Conservation (phyloP, 2,888 invertebrate species). For the Eupithecia pulchellata region DNA sequence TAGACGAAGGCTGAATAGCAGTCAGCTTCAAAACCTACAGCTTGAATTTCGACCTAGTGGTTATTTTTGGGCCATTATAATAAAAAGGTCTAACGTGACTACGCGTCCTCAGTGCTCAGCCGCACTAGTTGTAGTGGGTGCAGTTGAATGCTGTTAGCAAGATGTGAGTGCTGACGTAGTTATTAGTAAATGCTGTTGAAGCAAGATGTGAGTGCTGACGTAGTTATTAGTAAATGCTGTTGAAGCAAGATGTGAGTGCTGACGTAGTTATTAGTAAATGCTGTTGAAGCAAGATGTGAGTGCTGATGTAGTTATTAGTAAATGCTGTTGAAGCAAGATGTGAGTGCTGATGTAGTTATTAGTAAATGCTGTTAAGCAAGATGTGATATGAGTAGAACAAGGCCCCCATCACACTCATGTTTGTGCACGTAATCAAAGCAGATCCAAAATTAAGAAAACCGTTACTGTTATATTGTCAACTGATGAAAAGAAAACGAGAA, state of each 20-base stretch:
- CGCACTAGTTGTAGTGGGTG: background rate
- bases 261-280: constrained; percentile 2
- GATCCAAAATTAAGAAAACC: background rate
- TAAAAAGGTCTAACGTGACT: background rate
- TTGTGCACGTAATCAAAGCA: background rate
- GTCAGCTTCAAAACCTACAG: background rate
- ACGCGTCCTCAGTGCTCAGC: background rate
- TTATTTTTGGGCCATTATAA: background rate
- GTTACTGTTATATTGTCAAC: too few species aligned
- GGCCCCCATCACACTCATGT: background rate
- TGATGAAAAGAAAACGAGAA: background rate
- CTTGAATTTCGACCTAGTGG: background rate
- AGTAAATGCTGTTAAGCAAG: too few species aligned
- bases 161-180: too few species aligned
- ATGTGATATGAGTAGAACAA: background rate
- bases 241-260: background rate
- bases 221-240: too few species aligned
- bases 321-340: too few species aligned
- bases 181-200: too few species aligned
- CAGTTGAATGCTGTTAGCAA: background rate
- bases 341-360: too few species aligned
- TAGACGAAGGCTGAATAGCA: background rate
- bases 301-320: too few species aligned
- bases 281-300: background rate
- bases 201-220: too few species aligned